phyloP scores from a whole-genome alignment of 1,140 invertebrate genomes.

The Colletes gigas region DNA sequence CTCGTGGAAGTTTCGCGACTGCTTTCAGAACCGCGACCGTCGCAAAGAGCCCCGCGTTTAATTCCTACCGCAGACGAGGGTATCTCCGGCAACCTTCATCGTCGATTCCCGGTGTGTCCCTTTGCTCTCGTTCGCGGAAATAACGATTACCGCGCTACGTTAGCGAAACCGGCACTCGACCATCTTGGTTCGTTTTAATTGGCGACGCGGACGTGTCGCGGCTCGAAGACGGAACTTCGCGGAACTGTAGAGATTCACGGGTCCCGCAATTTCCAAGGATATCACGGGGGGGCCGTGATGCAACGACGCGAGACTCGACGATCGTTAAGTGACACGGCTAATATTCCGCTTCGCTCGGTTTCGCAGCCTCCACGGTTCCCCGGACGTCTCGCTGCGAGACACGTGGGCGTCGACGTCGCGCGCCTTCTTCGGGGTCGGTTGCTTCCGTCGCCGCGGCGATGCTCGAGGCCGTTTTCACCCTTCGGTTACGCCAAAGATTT shows the following conservation, averaged over 20 bases:
- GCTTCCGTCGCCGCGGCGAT: constrained; percentile 12
- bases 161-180: too few relatives aligned
- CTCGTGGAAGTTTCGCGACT: background rate
- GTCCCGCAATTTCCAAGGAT: constrained; percentile 5
- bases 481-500: constrained; percentile 9
- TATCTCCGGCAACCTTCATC: background rate
- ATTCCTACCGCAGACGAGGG: constrained; percentile 28
- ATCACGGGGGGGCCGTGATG: background rate
- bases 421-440: background rate
- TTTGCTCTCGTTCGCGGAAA: background rate
- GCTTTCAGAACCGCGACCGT: background rate
- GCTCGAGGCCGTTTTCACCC: background rate
- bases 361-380: constrained; percentile 5
- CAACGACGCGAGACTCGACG: constrained; percentile 13
- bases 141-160: background rate
- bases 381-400: constrained; percentile 1
- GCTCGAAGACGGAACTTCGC: background rate
- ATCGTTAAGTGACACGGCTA: constrained; percentile 37
- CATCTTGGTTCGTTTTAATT: constrained; percentile 17
- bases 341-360: constrained; percentile 21
- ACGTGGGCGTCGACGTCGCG: background rate
- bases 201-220: constrained; percentile 17
- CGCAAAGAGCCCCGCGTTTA: background rate
- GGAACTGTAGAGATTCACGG: background rate
- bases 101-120: background rate